A percentile compares a stretch with the other conserved stretches of the same genome.
Conservation (phyloP, 1,140 invertebrate genomes). For the Ceratoteleas bidentatus region DNA sequence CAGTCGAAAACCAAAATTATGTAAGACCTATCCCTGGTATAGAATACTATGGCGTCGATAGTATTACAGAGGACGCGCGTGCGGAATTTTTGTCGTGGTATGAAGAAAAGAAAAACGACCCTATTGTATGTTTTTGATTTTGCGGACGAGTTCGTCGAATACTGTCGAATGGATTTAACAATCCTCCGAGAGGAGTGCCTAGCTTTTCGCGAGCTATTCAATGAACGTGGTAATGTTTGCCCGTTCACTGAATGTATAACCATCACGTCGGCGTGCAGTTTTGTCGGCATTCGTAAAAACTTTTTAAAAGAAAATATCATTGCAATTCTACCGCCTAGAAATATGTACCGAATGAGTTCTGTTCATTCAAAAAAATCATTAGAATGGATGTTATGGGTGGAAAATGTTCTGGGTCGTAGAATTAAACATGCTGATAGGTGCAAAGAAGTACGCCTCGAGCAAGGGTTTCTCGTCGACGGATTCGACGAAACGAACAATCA, state of each 20-base stretch:
- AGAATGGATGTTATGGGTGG: neutral
- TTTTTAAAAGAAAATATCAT: neutral
- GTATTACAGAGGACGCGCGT: neutral
- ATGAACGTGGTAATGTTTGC: neutral
- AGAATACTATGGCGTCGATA: neutral
- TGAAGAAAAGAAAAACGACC: neutral
- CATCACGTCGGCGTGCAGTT: neutral
- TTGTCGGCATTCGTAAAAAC: neutral
- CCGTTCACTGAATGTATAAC: neutral
- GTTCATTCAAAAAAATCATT: neutral
- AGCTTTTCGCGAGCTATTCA: neutral
- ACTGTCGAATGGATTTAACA: neutral
- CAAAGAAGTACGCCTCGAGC: neutral
- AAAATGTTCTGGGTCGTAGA: neutral
- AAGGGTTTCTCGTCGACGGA: conserved; percentile 6
- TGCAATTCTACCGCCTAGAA: neutral
- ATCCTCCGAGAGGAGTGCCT: neutral
- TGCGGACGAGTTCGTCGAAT: neutral
- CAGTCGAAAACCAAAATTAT: neutral
- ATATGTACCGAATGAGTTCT: neutral
- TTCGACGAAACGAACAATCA: neutral
- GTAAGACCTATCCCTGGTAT: neutral
- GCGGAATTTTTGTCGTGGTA: neutral
- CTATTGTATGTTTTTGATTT: neutral
- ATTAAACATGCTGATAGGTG: neutral